These are phyloP conservation scores for Euwallacea fornicatus DNA, from an alignment of 1,140 invertebrate genomes.

Conservation along the genomic window DNA sequence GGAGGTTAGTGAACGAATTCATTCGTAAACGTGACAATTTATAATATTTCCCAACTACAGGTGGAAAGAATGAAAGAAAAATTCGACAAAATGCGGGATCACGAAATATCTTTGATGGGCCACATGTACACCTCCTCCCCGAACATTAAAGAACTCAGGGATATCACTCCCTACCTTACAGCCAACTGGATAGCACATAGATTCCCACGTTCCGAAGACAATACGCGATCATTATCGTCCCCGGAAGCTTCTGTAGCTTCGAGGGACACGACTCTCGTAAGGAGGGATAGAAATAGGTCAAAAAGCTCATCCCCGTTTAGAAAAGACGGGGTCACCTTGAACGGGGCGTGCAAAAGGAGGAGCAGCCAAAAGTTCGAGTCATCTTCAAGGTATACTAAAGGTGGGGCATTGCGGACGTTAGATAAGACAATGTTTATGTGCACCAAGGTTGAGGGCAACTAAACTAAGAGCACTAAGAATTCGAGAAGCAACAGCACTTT, in stretches of 20 bases:
- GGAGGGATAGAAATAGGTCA: constrained; percentile 47
- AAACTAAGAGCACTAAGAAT: too few species aligned
- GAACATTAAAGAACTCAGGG: constrained; percentile 73
- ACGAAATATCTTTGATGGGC: constrained; percentile 67
- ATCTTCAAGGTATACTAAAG: constrained; percentile 36
- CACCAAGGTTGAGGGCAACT: background rate
- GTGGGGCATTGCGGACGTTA: constrained; percentile 30
- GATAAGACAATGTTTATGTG: background rate
- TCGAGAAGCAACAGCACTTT: too few species aligned
- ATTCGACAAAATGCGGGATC: constrained; percentile 62
- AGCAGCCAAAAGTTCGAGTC: constrained; percentile 22
- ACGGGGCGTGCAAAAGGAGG: constrained; percentile 4
- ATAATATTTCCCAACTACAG: background rate
- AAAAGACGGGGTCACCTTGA: constrained; percentile 3
- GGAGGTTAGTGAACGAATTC: constrained; percentile 49
- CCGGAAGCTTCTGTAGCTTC: constrained; percentile 54
- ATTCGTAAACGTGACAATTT: constrained; percentile 2
- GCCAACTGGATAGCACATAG: constrained; percentile 77
- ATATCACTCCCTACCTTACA: constrained; percentile 74
- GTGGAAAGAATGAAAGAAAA: constrained; percentile 69
- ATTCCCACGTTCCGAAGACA: constrained; percentile 67
- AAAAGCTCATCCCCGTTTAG: constrained; percentile 55
- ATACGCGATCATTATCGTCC: constrained; percentile 63
- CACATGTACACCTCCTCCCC: constrained; percentile 82
- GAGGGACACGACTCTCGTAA: constrained; percentile 46